Percentiles rank a stretch among this genome's conserved stretches.
Evolutionary conservation across 2,888 invertebrate species (phyloP).

Genomic region (Globia sparganii): DNA sequence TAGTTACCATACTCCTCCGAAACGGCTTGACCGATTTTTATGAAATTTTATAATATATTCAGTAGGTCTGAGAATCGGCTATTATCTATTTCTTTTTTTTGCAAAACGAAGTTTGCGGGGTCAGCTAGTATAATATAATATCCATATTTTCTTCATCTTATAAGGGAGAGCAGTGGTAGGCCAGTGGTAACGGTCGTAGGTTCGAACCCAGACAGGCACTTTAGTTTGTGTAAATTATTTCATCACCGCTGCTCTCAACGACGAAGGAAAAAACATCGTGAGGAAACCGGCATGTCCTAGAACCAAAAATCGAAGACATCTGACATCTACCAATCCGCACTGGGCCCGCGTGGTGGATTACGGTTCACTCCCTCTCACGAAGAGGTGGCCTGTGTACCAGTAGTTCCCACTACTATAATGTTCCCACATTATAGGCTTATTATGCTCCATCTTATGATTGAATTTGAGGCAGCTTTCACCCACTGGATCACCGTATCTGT

Average conservation of each 20-base stretch:
- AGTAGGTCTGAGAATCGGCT: no score
- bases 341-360: neutral
- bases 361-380: neutral
- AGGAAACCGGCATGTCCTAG: neutral
- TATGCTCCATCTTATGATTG: neutral
- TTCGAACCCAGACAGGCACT: no score
- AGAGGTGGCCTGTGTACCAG: neutral
- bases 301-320: neutral
- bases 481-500: neutral
- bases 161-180: no score
- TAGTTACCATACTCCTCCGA: no score
- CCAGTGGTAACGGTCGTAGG: no score
- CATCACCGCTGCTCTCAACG: neutral
- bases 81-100: no score
- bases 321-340: neutral
- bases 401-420: no score
- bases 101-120: no score
- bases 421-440: neutral
- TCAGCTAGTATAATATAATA: no score
- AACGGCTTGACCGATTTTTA: no score
- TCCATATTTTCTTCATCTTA: neutral
- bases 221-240: neutral
- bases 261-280: neutral
- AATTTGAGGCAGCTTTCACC: neutral
- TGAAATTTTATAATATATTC: no score